These are phyloP conservation scores for Drosophila jambulina DNA, from an alignment of 1,140 invertebrate species.

Conservation along the genomic window DNA sequence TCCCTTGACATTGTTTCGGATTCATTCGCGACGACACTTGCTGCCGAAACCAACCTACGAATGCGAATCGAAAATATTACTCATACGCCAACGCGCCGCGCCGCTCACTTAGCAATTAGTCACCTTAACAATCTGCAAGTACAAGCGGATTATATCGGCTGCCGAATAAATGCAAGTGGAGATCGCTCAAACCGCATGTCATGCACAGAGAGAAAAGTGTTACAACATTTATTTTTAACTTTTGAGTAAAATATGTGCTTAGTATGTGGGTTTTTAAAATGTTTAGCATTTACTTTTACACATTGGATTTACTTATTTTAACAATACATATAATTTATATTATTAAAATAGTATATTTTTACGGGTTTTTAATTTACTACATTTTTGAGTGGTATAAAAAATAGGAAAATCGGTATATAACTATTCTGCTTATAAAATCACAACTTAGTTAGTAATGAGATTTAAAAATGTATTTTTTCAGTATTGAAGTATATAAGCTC, in stretches of 20 bases:
- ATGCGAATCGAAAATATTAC: slow-evolving; percentile 44
- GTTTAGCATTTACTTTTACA: too few species aligned
- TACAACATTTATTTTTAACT: neutral
- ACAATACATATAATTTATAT: too few species aligned
- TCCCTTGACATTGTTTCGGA: slow-evolving; percentile 44
- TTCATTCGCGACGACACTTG: slow-evolving; percentile 31
- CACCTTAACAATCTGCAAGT: slow-evolving; percentile 55
- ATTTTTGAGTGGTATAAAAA: too few species aligned
- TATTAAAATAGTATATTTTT: too few species aligned
- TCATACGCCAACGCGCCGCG: slow-evolving; percentile 40
- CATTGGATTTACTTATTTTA: too few species aligned
- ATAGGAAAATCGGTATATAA: too few species aligned
- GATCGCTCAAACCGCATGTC: slow-evolving; percentile 32
- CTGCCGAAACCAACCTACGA: slow-evolving; percentile 29
- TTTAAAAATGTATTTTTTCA: too few species aligned
- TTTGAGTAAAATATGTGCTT: neutral
- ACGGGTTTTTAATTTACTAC: too few species aligned
- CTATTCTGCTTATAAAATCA: too few species aligned
- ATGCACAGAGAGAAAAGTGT: slow-evolving; percentile 1
- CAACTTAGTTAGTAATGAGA: too few species aligned
- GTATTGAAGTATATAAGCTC: too few species aligned
- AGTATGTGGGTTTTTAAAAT: too few species aligned
- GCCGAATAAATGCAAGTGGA: slow-evolving; percentile 39
- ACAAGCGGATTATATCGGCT: slow-evolving; percentile 37
- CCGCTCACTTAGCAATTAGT: slow-evolving; percentile 58